Base-by-base conservation (phyloP, 2,888 invertebrate genomes). In the Brenthis ino region DNA sequence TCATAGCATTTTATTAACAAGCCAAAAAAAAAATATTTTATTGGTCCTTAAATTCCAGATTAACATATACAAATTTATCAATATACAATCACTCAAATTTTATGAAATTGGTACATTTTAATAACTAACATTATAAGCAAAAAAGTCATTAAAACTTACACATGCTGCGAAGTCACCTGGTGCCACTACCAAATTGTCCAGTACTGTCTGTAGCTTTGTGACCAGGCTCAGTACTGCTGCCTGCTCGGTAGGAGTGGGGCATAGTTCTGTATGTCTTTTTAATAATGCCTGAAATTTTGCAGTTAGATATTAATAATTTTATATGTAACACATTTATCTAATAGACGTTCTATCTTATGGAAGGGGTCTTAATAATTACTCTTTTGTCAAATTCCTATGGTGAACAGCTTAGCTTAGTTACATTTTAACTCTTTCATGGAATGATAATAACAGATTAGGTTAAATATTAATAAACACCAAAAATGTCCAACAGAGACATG, bases 131-230 rank as follows among this genome's bases (percentile, higher is more conserved):
- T 50, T 47, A 43, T 61, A 50, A 56, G 51, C 57, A 51, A n/a
- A 37, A 14, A 33, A 5, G 3, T 47, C 14, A 8, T 20, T 16
- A 13, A 3, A 6, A 96, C 97, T 95, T 93, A 99, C 99, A 86
- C 99, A 99, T 74, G 98, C 98, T 84, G 97, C 98, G 82, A 99
- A 98, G 72, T 96, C 96, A 43, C 98, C 98, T 0, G 99, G 99
- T 0, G 98, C 97, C 0, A 99, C 97, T 13, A 99, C 98, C 24
- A 99, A 91, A 85, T 98, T 98, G 84, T 99, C 99, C 66, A 99
- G 92, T 37, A 98, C 98, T 0, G 96, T 96, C 85, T 98, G 98
- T n/a, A 99, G 95, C 88, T 99, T 98, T 0, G 98, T 98, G 48
- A 99, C 98, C 20, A 99, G 94, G 87, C 98, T 98, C 47, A 98